Percentiles rank a stretch among this genome's conserved stretches.
These are phyloP conservation scores for Salvelinus namaycush DNA, from an alignment of 2,113 vertebrate genomes.

Conservation along the genomic window DNA sequence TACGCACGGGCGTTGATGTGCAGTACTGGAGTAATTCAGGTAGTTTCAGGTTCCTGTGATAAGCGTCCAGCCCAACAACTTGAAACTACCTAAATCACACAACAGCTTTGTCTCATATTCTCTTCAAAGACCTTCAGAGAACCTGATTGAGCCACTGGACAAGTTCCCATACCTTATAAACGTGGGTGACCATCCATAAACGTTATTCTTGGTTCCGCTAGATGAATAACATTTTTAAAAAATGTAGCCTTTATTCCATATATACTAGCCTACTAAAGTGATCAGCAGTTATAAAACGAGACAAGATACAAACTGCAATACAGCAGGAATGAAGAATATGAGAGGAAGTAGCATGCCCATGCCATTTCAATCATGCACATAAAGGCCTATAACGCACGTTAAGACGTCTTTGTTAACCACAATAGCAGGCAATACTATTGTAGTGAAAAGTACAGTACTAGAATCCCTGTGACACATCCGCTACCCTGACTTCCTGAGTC, in stretches of 20 bases:
- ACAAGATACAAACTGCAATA: neutral
- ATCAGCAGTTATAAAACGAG: neutral
- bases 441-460: constrained; percentile 33
- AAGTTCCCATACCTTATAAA: neutral
- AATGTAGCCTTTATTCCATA: neutral
- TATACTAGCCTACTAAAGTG: neutral
- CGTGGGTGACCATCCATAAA: neutral
- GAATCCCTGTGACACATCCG: constrained; percentile 44
- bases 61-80: constrained; percentile 80
- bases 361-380: neutral
- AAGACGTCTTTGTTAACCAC: neutral
- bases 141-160: neutral
- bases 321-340: neutral
- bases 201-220: neutral
- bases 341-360: neutral
- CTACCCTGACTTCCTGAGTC: constrained; percentile 25
- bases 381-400: neutral
- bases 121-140: neutral
- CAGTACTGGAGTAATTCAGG: constrained; percentile 77
- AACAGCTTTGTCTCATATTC: constrained; percentile 65
- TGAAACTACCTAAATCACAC: constrained; percentile 83
- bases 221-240: neutral
- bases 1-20: constrained; percentile 16
- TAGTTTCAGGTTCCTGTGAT: constrained; percentile 79
- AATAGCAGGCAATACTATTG: constrained; percentile 3